Base-by-base conservation (phyloP, 2,888 invertebrate genomes). In the Corbicula japonica region DNA sequence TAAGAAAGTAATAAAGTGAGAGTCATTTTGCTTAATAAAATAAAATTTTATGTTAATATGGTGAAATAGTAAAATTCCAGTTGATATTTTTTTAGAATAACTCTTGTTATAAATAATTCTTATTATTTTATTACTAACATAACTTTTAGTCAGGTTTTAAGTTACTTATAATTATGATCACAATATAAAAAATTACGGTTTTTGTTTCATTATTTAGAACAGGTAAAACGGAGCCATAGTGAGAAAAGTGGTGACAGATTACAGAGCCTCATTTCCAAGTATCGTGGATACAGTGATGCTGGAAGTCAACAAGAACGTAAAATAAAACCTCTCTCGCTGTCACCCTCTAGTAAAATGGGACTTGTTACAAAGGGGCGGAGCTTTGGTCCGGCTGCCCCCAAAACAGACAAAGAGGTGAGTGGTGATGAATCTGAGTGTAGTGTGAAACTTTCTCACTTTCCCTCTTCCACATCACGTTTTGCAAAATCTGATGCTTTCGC, bases 231-330 rank as follows among this genome's bases (percentile, higher is more conserved):
- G 28, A 82, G 77, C 23, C 84, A 81, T 26, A 87, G 86, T 66
- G 87, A 87, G 46, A 87, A 85, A 58, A 88, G 88, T 38, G 84
- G 87, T 5, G 88, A 87, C 66, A 72, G 89, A 26, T 80, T 91
- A 8, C 90, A 91, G 66, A 88, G 85, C 30, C 77, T 91, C 15
- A 90, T 91, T 41, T 89, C 90, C 21, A 91, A 91, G 66, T 91
- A 91, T 60, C 83, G 90, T 26, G 90, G 88, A 46, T 88, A 90
- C 74, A 87, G 88, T 46, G 87, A 86, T 41, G 73, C 70, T 18
- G 77, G 83, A 28, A 72, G 79, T 62, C 71, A 71, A 21, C 85
- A 83, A 44, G 86, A 86, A 60, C 73, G 85, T 62, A 87, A 85
- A 83, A 86, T 84, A 56, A 87, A 87, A 74, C 86, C 86, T 8